phyloP scores from a whole-genome alignment of 2,113 vertebrate species.

The Holacanthus passer region DNA sequence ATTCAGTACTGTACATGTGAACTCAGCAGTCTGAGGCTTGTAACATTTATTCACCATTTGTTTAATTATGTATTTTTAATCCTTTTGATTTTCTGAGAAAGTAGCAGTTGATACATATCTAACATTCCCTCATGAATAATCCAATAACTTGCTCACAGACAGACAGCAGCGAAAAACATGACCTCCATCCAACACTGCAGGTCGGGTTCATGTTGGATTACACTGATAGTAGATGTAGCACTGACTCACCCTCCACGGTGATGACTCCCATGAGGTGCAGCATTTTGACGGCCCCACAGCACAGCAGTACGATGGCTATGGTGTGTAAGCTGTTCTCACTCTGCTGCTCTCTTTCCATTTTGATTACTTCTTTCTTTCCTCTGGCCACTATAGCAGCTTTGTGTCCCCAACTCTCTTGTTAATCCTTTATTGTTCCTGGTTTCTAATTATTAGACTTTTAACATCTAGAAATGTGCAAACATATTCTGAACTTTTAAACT shows the following conservation, averaged over 20 bases:
- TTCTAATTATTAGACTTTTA: not conserved
- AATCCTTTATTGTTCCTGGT: not conserved
- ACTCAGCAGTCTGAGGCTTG: not conserved
- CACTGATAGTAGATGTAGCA: not conserved
- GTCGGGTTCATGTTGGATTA: not conserved
- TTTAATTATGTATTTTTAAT: not conserved
- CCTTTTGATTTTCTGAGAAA: not conserved
- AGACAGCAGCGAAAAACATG: not conserved
- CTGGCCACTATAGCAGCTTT: not conserved
- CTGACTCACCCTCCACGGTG: constrained; percentile 91
- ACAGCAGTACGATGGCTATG: constrained; percentile 88
- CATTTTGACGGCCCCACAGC: constrained; percentile 92
- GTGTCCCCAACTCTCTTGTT: not conserved
- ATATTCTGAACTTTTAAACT: constrained; percentile 7
- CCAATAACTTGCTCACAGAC: constrained; percentile 2
- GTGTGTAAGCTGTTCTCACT: constrained; percentile 89
- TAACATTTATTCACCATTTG: not conserved
- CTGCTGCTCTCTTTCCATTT: constrained; percentile 81
- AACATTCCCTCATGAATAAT: constrained; percentile 10
- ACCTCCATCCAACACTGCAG: not conserved
- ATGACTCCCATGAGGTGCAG: constrained; percentile 93
- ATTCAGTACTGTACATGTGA: not conserved
- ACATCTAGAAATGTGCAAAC: not conserved
- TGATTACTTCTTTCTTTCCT: constrained; percentile 14
- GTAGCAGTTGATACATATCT: not conserved